Evolutionary conservation across 1,140 invertebrate species (phyloP), one percentile per base, ranked within the genome.

Genomic region (Drosophila rufa): DNA sequence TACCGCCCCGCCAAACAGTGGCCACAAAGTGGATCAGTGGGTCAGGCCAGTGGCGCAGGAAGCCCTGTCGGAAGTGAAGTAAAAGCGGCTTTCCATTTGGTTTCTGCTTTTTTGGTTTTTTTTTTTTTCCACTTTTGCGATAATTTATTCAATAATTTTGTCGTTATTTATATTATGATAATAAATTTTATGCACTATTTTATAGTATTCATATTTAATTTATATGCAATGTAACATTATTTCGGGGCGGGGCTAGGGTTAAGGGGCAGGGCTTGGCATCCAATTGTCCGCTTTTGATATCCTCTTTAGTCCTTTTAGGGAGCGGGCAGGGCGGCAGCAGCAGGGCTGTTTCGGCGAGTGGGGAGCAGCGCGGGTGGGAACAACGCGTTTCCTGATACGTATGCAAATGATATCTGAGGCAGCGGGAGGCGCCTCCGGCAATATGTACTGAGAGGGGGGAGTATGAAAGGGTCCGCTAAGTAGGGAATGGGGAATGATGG

Each of bases 81-180:
- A 62, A 75, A 80, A 50, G n/a, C 53, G 27, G 36, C 25, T 56
- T 79, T 47, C 50, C 40, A 56, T 65, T 71, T 47, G 51, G 11
- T 46, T 69, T 30, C 62, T 75, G 19, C 27, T 14, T 42, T 69
- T 64, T 33, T 8, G 30, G 2, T 36, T 36, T 36, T 36, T 58
- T 50, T 17, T 17, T 38, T 67, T 46, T 62, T 57, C 9, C 53
- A 68, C 60, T 74, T 89, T 87, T 80, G 84, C 84, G 84, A 84
- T 87, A 87, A 87, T 89, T 89, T 89, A 89, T 89, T 89, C 85
- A 89, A 90, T 89, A 89, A 85, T 90, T 89, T 89, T 82, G 53
- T 83, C 66, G 62, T 79, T 89, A 82, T 82, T 90, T 85, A 85
- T 90, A 90, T 87, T 87, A 79, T 79, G 76, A 73, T 79, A 79